Base-by-base conservation (phyloP, 1,140 invertebrate species). In the Sesamia nonagrioides region DNA sequence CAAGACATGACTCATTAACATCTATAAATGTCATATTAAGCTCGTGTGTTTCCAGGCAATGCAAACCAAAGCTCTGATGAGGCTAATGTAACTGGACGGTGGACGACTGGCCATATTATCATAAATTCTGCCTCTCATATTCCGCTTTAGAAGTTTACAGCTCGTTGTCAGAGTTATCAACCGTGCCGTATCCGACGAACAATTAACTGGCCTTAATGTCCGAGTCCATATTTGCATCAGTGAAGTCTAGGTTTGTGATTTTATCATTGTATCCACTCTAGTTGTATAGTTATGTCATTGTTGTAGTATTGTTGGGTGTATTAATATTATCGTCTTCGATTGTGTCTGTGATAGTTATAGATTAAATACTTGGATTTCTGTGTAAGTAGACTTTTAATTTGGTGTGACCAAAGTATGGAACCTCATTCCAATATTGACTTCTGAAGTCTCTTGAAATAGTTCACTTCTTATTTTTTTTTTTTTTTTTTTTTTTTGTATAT, bases 161-260 rank as follows among this genome's bases (percentile, higher is more conserved):
- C 61, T 66, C 37, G 61, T 45, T 42, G 37, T 42, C n/a, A 42
- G 35, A n/a, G 61, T 7, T 0, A 66, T n/a, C 21, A 66, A 66
- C 11, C 9, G 17, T 21, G 17, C 9, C 35, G 18, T 42, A 66
- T 66, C 37, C 35, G 17, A 6, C 8, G 37, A 42, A 17, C 37
- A 66, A 66, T 66, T 66, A 66, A 63, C n/a, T 11, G 18, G 61
- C 61, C 61, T 66, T 66, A 45, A 21, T 66, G 37, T n/a, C 9
- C 8, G 35, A n/a, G n/a, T 58, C 3, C 42, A 17, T 18, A 66
- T 66, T 66, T 60, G 56, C 61, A 42, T 42, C 56, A 8, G 42
- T 66, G 9, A 42, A 13, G 18, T 21, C 17, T 42, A 13, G 37
- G 37, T 63, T 18, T 63, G 37, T 63, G 61, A 63, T 63, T 40